Evolutionary conservation across 2,797 vertebrate species (phyloP), one percentile per base, ranked within the genome.

Genomic region (Labroides dimidiatus): DNA sequence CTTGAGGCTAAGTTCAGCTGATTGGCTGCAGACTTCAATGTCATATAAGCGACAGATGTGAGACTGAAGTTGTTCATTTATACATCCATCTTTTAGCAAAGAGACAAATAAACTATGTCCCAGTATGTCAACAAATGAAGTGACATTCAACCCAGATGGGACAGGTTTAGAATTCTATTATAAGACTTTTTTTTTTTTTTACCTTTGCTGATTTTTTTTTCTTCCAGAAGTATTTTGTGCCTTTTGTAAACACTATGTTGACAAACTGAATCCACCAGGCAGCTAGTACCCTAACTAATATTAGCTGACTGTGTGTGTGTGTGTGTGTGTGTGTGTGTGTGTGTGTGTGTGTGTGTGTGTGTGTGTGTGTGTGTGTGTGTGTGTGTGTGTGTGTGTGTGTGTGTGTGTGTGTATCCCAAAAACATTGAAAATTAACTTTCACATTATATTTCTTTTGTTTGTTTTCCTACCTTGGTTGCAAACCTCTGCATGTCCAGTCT

Each of bases 211-310:
- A 33, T 33, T 33, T 33, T 21, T 12, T 57, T 49, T 59, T 52
- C 23, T 0, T 15, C 80, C 33, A n/a, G 5, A 10, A 27, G 27
- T 52, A 49, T 62, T 55, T 36, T 0, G 17, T 84, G 41, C 33
- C 21, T 58, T 58, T 47, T 60, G 11, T 67, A 51, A 62, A 33
- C n/a, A 24, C 9, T 72, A 12, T 57, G 37, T 58, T 64, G 21
- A 60, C 6, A 78, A 65, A 16, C 44, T 48, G 56, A 68, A 61
- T 72, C 66, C 27, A 67, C 36, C 64, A 45, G 78, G 78, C 85
- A 87, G 78, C 85, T 82, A 65, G 75, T 80, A 80, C 75, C 49
- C 21, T 17, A 2, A 64, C 41, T 49, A 70, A 58, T 57, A 52
- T 80, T 67, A 64, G 39, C 58, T 66, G 37, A 44, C 42, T 44